A percentile compares a stretch with the other conserved stretches of the same genome.
Evolutionary conservation across 2,113 vertebrate genomes (phyloP).

Genomic region (Tenebrosternarchus preto): DNA sequence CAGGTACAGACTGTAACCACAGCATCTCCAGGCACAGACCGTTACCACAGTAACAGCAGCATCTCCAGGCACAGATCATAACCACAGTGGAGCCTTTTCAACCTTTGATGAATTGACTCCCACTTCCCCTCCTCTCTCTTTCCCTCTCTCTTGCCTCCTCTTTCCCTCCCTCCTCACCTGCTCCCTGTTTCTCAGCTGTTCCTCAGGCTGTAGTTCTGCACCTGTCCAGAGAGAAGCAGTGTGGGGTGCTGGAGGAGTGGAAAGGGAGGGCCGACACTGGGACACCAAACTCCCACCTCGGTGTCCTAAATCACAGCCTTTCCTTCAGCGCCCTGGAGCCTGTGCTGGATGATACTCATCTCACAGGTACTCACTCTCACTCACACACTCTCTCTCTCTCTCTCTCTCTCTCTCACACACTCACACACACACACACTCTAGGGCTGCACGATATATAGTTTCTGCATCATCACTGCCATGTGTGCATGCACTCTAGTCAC

Average conservation of each 20-base stretch:
- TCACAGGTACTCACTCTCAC: slow-evolving; percentile 36
- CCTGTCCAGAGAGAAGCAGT: slow-evolving; percentile 45
- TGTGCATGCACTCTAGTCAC: too few species aligned
- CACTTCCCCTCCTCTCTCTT: too few species aligned
- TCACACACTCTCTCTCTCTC: too few species aligned
- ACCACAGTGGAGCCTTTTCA: too few species aligned
- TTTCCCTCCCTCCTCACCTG: background rate
- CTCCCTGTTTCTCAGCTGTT: slow-evolving; percentile 6
- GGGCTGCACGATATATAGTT: too few species aligned
- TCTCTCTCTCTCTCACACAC: too few species aligned
- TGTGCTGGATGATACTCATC: slow-evolving; percentile 41
- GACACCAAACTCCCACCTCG: slow-evolving; percentile 3
- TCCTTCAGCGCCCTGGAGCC: slow-evolving; percentile 47
- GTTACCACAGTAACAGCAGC: too few species aligned
- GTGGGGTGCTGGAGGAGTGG: slow-evolving; percentile 6
- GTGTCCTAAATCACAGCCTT: slow-evolving; percentile 36
- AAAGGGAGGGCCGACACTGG: background rate
- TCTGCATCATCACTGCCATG: too few species aligned
- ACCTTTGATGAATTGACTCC: too few species aligned
- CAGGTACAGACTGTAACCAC: slow-evolving; percentile 31
- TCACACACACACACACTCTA: slow-evolving; percentile 14
- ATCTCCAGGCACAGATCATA: too few species aligned
- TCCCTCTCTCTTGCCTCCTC: background rate
- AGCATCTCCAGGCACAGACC: slow-evolving; percentile 7
- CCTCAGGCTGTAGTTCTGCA: slow-evolving; percentile 48